Conservation (phyloP, 2,888 invertebrate species). For the Pollenia griseotomentosa region DNA sequence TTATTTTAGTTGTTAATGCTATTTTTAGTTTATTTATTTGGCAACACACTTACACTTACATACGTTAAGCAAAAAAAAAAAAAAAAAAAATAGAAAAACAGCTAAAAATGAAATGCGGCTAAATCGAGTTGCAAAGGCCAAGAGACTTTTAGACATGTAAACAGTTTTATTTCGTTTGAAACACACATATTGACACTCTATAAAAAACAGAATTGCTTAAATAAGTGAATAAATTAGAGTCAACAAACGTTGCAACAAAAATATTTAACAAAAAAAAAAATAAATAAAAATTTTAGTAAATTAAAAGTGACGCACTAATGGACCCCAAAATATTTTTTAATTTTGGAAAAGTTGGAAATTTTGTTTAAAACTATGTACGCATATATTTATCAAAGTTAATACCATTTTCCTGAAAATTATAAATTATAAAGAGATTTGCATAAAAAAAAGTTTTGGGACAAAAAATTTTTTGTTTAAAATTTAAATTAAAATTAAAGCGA, state of each 20-base stretch:
- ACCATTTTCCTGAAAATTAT: no score
- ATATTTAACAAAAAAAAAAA: neutral
- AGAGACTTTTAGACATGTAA: constrained; percentile 53
- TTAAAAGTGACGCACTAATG: no score
- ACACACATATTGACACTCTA: neutral
- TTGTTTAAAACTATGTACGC: no score
- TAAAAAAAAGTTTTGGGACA: no score
- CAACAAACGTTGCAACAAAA: constrained; percentile 43
- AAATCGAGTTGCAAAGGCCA: constrained; percentile 64
- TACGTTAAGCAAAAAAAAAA: neutral
- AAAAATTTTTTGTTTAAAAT: no score
- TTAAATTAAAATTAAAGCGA: no score
- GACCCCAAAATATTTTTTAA: no score
- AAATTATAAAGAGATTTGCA: no score
- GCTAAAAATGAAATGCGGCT: constrained; percentile 40
- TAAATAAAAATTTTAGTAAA: no score
- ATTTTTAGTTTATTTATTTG: constrained; percentile 61
- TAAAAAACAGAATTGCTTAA: neutral
- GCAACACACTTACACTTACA: constrained; percentile 7
- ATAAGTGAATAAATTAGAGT: constrained; percentile 49
- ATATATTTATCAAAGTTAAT: no score
- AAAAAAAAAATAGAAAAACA: constrained; percentile 4
- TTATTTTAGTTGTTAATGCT: constrained; percentile 29
- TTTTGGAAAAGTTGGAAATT: no score
- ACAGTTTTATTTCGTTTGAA: constrained; percentile 27